phyloP scores from a whole-genome alignment of 2,797 vertebrate species.

The Holocentrus rufus region DNA sequence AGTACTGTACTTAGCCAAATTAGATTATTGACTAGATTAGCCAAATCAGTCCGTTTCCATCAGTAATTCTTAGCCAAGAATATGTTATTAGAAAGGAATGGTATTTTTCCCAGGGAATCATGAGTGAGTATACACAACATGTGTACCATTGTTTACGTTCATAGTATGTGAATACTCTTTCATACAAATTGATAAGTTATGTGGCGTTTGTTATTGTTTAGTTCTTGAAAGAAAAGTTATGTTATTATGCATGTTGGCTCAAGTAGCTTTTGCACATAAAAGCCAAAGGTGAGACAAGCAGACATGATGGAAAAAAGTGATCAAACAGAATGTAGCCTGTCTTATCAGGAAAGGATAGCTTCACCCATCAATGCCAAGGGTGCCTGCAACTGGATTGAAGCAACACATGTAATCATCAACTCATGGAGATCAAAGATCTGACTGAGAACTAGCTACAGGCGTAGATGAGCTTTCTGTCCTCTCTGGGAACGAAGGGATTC shows the following conservation, averaged over 20 bases:
- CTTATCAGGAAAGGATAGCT: slow-evolving; percentile 27
- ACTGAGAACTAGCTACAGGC: slow-evolving; percentile 25
- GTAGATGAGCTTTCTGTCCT: slow-evolving; percentile 66
- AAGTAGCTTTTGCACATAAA: slow-evolving; percentile 65
- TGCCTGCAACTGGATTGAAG: slow-evolving; percentile 10
- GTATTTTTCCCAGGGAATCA: slow-evolving; percentile 52
- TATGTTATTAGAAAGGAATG: slow-evolving; percentile 9
- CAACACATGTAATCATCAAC: slow-evolving; percentile 15
- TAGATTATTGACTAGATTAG: slow-evolving; percentile 19
- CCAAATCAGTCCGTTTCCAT: slow-evolving; percentile 33
- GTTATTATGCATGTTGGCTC: slow-evolving; percentile 38
- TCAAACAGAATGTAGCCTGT: slow-evolving; percentile 48
- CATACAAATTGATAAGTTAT: slow-evolving; percentile 38
- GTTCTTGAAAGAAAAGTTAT: slow-evolving; percentile 24
- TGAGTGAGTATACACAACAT: slow-evolving; percentile 52
- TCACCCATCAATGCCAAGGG: neutral
- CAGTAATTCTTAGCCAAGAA: slow-evolving; percentile 16
- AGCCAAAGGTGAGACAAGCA: slow-evolving; percentile 64
- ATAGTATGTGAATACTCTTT: slow-evolving; percentile 55
- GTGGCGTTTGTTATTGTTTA: slow-evolving; percentile 37
- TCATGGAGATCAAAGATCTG: slow-evolving; percentile 45
- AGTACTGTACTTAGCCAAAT: slow-evolving; percentile 46
- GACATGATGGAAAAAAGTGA: slow-evolving; percentile 22
- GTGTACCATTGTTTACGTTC: slow-evolving; percentile 63
- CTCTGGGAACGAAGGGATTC: slow-evolving; percentile 63